Conservation (phyloP, 2,888 invertebrate species). For the Synergus laeviventris region DNA sequence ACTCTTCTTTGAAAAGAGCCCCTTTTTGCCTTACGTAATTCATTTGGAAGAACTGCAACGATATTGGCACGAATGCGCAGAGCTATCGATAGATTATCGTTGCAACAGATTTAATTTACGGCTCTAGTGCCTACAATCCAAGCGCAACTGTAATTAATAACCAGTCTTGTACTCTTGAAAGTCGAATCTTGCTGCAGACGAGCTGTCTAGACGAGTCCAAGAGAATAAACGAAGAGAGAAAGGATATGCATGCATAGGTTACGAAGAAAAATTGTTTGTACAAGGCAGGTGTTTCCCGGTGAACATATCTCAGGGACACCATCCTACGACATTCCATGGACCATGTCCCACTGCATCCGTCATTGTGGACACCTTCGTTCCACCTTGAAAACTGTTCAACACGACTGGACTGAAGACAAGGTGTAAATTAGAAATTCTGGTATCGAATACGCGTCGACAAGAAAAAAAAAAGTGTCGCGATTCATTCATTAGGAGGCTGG, state of each 20-base stretch:
- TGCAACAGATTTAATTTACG: slow-evolving; percentile 33
- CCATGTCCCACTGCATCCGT: slow-evolving; percentile 55
- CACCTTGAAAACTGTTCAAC: slow-evolving; percentile 19
- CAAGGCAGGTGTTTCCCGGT: slow-evolving; percentile 62
- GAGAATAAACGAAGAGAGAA: neutral
- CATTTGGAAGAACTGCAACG: neutral
- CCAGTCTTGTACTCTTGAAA: slow-evolving; percentile 22
- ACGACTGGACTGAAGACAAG: slow-evolving; percentile 17
- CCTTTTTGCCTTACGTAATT: neutral
- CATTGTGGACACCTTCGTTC: slow-evolving; percentile 52
- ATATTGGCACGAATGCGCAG: slow-evolving; percentile 16
- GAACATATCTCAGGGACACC: slow-evolving; percentile 54
- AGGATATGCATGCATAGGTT: slow-evolving; percentile 48
- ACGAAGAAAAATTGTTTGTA: slow-evolving; percentile 65
- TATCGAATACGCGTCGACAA: neutral
- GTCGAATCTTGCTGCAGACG: neutral
- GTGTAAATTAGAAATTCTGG: slow-evolving; percentile 33
- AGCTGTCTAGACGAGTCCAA: slow-evolving; percentile 9
- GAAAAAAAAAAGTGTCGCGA: neutral
- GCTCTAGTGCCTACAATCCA: slow-evolving; percentile 14
- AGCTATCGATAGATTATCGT: slow-evolving; percentile 33
- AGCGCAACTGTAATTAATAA: slow-evolving; percentile 32
- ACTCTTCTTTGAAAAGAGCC: neutral
- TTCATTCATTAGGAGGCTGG: slow-evolving; percentile 16
- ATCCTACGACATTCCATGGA: slow-evolving; percentile 54